Evolutionary conservation across 64 coral and sea anemone genomes (phyloP), one percentile per base, ranked within the genome.

Genomic region (Stichodactyla helianthus): DNA sequence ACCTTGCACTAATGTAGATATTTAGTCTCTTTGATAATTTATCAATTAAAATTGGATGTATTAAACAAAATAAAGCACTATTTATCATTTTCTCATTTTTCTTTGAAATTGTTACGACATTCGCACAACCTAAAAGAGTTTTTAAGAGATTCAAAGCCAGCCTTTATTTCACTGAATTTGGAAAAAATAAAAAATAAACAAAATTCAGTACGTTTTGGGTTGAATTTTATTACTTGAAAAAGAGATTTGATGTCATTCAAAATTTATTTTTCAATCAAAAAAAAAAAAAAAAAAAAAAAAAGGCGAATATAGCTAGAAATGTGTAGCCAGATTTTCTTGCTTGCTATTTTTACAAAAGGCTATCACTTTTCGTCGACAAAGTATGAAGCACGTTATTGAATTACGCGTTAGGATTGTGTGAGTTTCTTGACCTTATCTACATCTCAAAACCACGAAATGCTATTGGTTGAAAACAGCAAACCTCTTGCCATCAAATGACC

Each of bases 281-380:
- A 15, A 65, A 65, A 65, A 20, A 7, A 0, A 3, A 5, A 20
- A 7, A 8, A 8, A 18, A 25, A 4, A 68, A 68, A 68, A 5
- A 0, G 1, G 25, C 63, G 9, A 7, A 8, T 23, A 68, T 68
- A 58, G 55, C 55, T 68, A 68, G n/a, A 22, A 22, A 68, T n/a
- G n/a, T 25, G 7, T 20, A 15, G 4, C 58, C 63, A n/a, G 16
- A 25, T 67, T 67, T 44, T 44, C 35, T 44, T 44, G 35, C 63
- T 22, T 20, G 16, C 63, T 67, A 67, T n/a, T 22, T 67, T 68
- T 22, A 68, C 63, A 22, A n/a, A 31, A 74, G 68, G 26, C 68
- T 74, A 74, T 74, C 68, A 74, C 25, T 31, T 74, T 74, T 74
- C 68, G 62, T 5, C 68, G 23, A 71, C n/a, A 71, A 71, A 23